Evolutionary conservation across 2,113 vertebrate genomes (phyloP).

Genomic region (Amphilophus citrinellus): DNA sequence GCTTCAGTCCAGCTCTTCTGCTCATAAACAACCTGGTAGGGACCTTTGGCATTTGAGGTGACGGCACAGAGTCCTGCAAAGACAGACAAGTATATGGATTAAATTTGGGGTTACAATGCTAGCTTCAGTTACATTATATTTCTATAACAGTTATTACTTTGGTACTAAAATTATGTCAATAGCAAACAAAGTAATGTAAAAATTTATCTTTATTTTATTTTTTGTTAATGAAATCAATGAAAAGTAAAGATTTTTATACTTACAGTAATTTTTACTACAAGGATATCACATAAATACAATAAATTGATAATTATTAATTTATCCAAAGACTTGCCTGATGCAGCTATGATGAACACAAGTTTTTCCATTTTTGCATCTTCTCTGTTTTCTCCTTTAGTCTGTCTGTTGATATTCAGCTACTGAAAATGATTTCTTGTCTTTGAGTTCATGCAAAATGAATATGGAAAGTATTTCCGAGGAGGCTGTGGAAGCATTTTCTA

Average conservation of each 20-base stretch:
- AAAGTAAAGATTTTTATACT: not conserved
- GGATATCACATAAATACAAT: rapidly evolving
- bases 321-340: not conserved
- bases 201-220: no score
- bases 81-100: not conserved
- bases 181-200: not conserved
- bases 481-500: no score
- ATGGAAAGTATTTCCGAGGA: not conserved
- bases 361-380: not conserved
- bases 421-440: not conserved
- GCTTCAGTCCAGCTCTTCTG: not conserved
- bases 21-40: not conserved
- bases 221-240: no score
- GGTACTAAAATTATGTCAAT: not conserved
- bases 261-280: not conserved
- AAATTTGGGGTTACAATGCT: not conserved
- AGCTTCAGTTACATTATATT: not conserved
- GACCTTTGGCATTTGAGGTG: not conserved
- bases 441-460: not conserved
- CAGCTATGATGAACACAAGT: not conserved
- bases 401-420: not conserved
- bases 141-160: no score
- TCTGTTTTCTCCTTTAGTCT: not conserved
- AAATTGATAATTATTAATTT: no score
- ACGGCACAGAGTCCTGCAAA: not conserved